These are phyloP conservation scores for Leucosticte australis DNA, from an alignment of 2,113 vertebrate species.

Conservation along the genomic window DNA sequence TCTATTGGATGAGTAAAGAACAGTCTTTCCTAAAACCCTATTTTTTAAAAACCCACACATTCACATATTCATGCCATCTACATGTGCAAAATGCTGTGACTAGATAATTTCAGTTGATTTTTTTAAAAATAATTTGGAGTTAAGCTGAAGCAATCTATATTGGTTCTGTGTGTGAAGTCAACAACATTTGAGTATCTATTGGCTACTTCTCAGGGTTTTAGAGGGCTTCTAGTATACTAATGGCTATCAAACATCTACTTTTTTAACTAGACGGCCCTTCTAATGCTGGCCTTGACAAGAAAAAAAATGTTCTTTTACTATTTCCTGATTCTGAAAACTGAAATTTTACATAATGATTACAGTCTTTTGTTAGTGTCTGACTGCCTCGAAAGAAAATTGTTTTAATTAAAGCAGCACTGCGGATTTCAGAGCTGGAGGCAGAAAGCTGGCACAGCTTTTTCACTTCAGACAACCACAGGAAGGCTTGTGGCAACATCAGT, in stretches of 20 bases:
- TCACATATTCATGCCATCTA: not conserved
- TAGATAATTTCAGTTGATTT: not conserved
- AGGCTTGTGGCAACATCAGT: not conserved
- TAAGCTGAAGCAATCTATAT: not conserved
- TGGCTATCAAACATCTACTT: not conserved
- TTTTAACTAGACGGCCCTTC: not conserved
- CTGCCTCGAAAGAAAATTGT: not conserved
- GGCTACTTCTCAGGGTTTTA: not conserved
- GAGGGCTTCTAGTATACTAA: not conserved
- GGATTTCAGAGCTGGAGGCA: not conserved
- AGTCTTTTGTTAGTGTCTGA: not conserved
- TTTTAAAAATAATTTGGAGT: not conserved
- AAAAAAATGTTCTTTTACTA: not conserved
- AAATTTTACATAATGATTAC: not conserved
- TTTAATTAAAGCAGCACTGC: not conserved
- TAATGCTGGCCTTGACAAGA: not conserved
- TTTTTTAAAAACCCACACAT: accelerated
- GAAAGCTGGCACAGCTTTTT: not conserved
- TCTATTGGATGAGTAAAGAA: not conserved
- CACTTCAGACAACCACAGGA: not conserved
- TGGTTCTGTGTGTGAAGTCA: not conserved
- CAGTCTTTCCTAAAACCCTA: not conserved
- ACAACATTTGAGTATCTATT: not conserved
- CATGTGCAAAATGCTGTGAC: not conserved
- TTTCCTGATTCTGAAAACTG: not conserved